Evolutionary conservation across 2,888 invertebrate species (phyloP), one percentile per base, ranked within the genome.

Genomic region (Therioaphis trifolii): DNA sequence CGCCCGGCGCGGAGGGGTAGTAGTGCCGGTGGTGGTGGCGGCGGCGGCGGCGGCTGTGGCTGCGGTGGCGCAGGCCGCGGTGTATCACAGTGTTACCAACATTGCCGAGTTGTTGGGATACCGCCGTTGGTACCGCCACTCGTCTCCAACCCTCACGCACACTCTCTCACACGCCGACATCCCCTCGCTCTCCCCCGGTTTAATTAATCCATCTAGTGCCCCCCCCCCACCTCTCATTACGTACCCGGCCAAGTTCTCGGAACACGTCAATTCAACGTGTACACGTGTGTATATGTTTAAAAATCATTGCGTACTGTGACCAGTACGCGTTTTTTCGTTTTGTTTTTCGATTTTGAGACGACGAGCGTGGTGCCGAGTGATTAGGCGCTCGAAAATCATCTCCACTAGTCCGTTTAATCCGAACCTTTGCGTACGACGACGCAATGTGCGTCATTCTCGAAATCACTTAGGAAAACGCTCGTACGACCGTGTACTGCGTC

Each of bases 1-100:
- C 72, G 72, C 72, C 72, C 72, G 82, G 82, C 21, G 61, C 55
- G 21, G 61, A 46, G 69, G 40, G 72, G 61, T 43, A 43, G 46
- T 14, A 35, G 43, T 15, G 40, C 24, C 46, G 12, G 49, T 21
- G 61, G 46, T 40, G 69, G 55, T 24, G 78, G 24, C 27, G 35
- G 35, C 7, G 7, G 35, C 7, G 68, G 35, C n/a, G 49, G 46
- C 18, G 49, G 43, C 11, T 40, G 40, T 27, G 9, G 52, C 21
- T 29, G 66, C 46, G 63, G 63, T 35, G 80, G 35, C n/a, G n/a
- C n/a, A n/a, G n/a, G n/a, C n/a, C n/a, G n/a, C 35, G 40, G 68
- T 40, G 52, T 77, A 66, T 74, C 68, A 29, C 71, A 74, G 72
- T 82, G 82, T 82, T 82, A 72, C 82, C 82, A 74, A 82, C 68